Conservation (phyloP, 2,113 vertebrate genomes). For the Neolamprologus sp. region DNA sequence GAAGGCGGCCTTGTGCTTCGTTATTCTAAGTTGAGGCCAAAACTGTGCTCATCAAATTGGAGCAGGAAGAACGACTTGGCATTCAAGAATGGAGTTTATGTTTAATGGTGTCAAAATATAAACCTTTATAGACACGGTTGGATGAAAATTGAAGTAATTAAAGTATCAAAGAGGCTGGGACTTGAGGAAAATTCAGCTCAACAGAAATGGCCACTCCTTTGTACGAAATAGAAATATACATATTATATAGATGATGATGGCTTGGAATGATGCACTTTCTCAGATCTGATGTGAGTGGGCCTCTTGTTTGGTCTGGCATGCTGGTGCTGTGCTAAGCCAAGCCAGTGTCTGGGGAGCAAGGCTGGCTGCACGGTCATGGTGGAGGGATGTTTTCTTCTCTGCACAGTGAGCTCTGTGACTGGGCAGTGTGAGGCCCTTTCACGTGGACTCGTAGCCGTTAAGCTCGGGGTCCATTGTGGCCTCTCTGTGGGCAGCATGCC, state of each 20-base stretch:
- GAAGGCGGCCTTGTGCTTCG: neutral
- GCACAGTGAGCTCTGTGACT: constrained; percentile 54
- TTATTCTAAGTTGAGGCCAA: constrained; percentile 39
- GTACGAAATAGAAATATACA: neutral
- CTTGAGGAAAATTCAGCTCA: neutral
- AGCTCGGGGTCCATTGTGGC: constrained; percentile 48
- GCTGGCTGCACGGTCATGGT: constrained; percentile 9
- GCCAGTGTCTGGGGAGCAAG: constrained; percentile 21
- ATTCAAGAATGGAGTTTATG: neutral
- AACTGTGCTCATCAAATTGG: constrained; percentile 40
- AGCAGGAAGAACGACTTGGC: constrained; percentile 33
- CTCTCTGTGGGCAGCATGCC: constrained; percentile 39
- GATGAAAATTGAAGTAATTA: neutral
- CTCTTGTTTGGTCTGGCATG: constrained; percentile 53
- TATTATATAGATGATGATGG: neutral
- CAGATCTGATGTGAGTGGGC: constrained; percentile 29
- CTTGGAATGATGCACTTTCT: constrained; percentile 43
- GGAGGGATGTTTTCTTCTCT: constrained; percentile 39
- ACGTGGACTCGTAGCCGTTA: constrained; percentile 28
- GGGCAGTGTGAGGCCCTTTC: constrained; percentile 44
- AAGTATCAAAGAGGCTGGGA: neutral
- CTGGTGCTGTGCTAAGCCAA: neutral
- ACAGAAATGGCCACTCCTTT: neutral
- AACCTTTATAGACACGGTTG: neutral
- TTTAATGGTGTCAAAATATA: constrained; percentile 10